Base-by-base conservation (phyloP, 2,797 vertebrate species). In the Rhabdophis nuchalis region DNA sequence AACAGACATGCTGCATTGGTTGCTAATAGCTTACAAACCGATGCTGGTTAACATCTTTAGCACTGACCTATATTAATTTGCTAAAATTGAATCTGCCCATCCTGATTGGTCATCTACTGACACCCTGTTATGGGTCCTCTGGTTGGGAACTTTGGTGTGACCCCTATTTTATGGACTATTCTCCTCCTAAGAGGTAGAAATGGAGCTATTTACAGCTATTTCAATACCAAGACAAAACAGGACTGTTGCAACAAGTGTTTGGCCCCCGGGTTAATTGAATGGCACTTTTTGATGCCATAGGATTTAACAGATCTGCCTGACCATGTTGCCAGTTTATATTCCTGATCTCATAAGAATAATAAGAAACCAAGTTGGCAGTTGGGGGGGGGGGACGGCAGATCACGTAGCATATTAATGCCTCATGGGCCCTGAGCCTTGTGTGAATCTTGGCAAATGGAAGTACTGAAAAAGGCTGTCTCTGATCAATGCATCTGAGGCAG, bases 321-420 rank as follows among this genome's bases (percentile, higher is more conserved):
- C 41, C 61, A 68, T 90, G 89, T 93, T 72, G 89, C 61, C 86
- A 85, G 54, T 90, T 93, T 90, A 89, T 57, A 88, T 90, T 90
- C 87, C 64, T 87, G 46, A 90, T 14, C 41, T 93, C 89, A 90
- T 90, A 89, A 88, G 86, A 90, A 90, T 50, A 56, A n/a, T 52
- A 60, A 60, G 64, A 87, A 87, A 90, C 54, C 46, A 90, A 90
- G 64, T 14, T 90, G 56, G 64, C 89, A 88, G 64, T 46, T 90
- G 64, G 60, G 41, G 11, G 14, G 32, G 13, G n/a, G 1, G 61
- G 13, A 27, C 5, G 61, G 12, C 41, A 90, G 89, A 89, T 85
- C 92, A 88, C 88, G 41, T 93, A n/a, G 89, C 64, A 53, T 90
- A 82, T 87, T 92, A 92, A 41, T 60, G 52, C 87, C 72, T 90